Evolutionary conservation across 1,140 invertebrate genomes (phyloP).

Genomic region (Dryas iulia): DNA sequence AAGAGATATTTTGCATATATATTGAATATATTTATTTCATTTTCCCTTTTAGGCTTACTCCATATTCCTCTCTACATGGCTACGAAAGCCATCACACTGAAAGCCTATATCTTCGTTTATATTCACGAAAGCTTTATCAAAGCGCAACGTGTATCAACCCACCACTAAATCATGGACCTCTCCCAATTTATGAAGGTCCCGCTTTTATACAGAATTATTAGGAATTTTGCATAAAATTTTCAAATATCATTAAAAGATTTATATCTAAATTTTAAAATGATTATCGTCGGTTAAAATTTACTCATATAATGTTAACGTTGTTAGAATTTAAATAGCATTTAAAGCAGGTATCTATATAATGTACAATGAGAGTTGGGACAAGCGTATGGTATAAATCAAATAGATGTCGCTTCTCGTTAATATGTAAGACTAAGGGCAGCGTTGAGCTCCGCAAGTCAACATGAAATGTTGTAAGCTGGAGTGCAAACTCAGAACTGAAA

Average conservation of each 20-base stretch:
- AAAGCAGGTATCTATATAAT: no score
- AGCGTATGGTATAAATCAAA: no score
- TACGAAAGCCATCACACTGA: conserved; percentile 4
- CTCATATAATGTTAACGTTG: no score
- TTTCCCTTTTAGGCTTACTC: neutral
- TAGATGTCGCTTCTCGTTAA: no score
- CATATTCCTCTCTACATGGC: neutral
- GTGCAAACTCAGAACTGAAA: no score
- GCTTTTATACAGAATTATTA: neutral
- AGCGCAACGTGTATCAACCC: conserved; percentile 11
- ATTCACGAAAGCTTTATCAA: conserved; percentile 12
- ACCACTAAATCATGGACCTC: neutral
- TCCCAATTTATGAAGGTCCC: conserved; percentile 3
- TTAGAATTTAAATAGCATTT: no score
- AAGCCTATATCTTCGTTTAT: conserved; percentile 10
- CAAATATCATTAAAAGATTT: neutral
- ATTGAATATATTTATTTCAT: neutral
- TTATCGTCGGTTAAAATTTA: no score
- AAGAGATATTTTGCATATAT: neutral
- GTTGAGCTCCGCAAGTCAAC: no score
- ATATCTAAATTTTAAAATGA: neutral
- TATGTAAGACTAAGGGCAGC: no score
- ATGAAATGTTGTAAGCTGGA: no score
- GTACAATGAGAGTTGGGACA: no score
- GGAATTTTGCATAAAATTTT: neutral